A percentile compares a stretch with the other conserved stretches of the same genome.
These are phyloP conservation scores for Alviniconcha strummeri DNA, from an alignment of 2,888 invertebrate genomes.

Conservation along the genomic window DNA sequence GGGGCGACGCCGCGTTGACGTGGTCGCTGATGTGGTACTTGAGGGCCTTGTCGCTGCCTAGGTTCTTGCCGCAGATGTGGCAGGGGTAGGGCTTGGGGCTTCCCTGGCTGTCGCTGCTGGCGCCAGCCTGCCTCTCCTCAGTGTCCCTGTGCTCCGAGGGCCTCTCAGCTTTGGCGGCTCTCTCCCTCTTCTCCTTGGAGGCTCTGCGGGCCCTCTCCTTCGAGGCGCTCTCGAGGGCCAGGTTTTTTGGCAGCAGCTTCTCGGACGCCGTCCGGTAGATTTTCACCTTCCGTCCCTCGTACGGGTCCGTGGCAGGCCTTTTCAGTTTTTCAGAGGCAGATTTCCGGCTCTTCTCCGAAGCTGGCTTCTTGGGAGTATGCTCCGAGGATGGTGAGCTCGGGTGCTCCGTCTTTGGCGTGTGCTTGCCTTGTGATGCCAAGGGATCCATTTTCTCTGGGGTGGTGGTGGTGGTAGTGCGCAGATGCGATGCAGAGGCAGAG, in stretches of 20 bases:
- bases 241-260: slow-evolving; percentile 12
- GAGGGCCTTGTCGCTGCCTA: background rate
- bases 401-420: too few relatives aligned
- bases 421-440: too few relatives aligned
- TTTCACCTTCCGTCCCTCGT: slow-evolving; percentile 2
- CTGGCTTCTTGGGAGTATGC: too few relatives aligned
- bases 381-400: too few relatives aligned
- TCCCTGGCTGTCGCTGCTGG: background rate
- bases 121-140: background rate
- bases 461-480: too few relatives aligned
- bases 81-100: background rate
- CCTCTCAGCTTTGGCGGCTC: background rate
- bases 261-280: slow-evolving; percentile 14
- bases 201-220: background rate
- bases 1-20: background rate
- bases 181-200: background rate
- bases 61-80: background rate
- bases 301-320: background rate
- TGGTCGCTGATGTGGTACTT: slow-evolving; percentile 8
- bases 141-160: too few relatives aligned
- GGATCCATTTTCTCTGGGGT: too few relatives aligned
- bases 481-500: too few relatives aligned
- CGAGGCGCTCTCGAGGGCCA: slow-evolving; percentile 5
- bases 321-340: background rate
- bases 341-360: too few relatives aligned